Conservation (phyloP, 2,113 vertebrate species). For the Oncorhynchus keta region DNA sequence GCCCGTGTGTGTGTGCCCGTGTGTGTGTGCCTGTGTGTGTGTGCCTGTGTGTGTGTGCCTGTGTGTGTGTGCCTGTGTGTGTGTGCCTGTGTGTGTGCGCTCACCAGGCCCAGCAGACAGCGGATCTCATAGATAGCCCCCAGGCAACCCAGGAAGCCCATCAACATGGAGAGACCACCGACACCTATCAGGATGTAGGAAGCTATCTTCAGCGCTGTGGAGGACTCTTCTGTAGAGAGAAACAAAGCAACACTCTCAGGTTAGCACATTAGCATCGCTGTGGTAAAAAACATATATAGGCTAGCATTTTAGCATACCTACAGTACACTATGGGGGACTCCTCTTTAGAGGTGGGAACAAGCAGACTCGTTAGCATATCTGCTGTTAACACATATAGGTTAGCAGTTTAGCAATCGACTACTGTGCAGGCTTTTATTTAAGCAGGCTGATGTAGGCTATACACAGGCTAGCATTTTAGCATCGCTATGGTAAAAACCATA, state of each 20-base stretch:
- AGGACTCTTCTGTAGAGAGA: conserved; percentile 39
- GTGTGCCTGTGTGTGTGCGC: conserved; percentile 23
- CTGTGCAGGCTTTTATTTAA: no score
- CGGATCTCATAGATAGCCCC: conserved; percentile 90
- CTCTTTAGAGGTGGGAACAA: neutral
- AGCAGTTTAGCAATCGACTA: neutral
- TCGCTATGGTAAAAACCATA: no score
- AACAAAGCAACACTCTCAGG: neutral
- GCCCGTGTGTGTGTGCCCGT: no score
- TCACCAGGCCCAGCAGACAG: conserved; percentile 91
- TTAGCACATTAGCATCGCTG: neutral
- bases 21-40: no score
- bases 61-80: no score
- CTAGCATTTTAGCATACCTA: neutral
- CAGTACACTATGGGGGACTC: neutral
- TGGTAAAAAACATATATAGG: conserved; percentile 48
- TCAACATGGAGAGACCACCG: conserved; percentile 84
- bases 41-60: no score
- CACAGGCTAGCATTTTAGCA: no score
- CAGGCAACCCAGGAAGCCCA: conserved; percentile 90
- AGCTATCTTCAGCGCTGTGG: conserved; percentile 70
- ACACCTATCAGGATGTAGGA: conserved; percentile 85
- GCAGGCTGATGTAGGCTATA: no score
- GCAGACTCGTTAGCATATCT: neutral
- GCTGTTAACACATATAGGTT: no score